Conservation (phyloP, 2,888 invertebrate genomes). For the Ennomos erosarius region DNA sequence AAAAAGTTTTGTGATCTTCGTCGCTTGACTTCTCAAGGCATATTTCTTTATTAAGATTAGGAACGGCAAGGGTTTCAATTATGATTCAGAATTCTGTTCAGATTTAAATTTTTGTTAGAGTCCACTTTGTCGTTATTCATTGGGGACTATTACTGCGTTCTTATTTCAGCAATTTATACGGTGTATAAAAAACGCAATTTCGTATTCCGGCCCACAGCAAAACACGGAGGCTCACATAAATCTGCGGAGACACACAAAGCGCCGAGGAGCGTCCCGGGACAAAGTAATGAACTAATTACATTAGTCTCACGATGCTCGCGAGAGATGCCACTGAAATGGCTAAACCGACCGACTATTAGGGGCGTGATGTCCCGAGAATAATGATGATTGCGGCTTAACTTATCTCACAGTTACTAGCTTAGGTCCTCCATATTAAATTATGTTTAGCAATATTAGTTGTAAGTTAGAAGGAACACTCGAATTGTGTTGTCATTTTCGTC, state of each 20-base stretch:
- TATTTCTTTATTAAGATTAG: slow-evolving; percentile 36
- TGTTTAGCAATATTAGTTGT: slow-evolving; percentile 27
- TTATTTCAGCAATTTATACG: slow-evolving; percentile 56
- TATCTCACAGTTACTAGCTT: slow-evolving; percentile 46
- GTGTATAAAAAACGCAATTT: slow-evolving; percentile 58
- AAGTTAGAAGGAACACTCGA: slow-evolving; percentile 26
- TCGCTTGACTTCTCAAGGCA: slow-evolving; percentile 52
- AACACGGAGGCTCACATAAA: slow-evolving; percentile 70
- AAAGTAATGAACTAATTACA: slow-evolving; percentile 83
- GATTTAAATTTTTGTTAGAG: slow-evolving; percentile 43
- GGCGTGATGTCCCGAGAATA: slow-evolving; percentile 55
- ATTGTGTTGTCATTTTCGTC: slow-evolving; percentile 20
- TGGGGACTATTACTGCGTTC: slow-evolving; percentile 50
- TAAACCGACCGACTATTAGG: slow-evolving; percentile 63
- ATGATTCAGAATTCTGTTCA: slow-evolving; percentile 31
- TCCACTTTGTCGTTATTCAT: slow-evolving; percentile 50
- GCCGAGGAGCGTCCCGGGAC: slow-evolving; percentile 63
- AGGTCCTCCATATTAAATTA: slow-evolving; percentile 37
- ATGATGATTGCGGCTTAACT: slow-evolving; percentile 56
- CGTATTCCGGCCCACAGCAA: slow-evolving; percentile 63
- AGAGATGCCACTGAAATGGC: slow-evolving; percentile 66
- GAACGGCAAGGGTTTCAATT: slow-evolving; percentile 41
- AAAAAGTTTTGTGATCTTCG: slow-evolving; percentile 53
- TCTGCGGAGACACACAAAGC: slow-evolving; percentile 68
- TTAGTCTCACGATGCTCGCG: slow-evolving; percentile 66